Conservation (phyloP, 2,113 vertebrate species). For the Myotis brandtii region DNA sequence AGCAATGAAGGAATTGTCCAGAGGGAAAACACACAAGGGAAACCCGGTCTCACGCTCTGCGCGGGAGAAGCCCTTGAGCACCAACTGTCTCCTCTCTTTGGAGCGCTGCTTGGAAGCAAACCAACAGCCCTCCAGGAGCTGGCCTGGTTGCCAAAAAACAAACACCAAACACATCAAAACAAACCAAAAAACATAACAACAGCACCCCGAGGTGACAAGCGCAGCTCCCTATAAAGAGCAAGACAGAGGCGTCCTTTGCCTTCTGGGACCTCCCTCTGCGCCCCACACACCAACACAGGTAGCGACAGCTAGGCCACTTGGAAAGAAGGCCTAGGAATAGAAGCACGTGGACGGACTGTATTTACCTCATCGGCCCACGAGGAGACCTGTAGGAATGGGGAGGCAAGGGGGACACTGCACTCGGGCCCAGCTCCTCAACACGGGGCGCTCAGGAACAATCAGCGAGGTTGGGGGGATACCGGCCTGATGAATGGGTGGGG, state of each 20-base stretch:
- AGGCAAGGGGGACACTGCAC: background rate
- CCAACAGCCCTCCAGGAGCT: constrained; percentile 59
- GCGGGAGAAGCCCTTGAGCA: constrained; percentile 38
- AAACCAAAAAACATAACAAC: constrained; percentile 78
- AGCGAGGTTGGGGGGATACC: background rate
- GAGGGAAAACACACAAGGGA: background rate
- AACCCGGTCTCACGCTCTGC: background rate
- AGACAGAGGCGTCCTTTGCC: constrained; percentile 59
- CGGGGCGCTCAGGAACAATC: background rate
- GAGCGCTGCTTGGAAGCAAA: constrained; percentile 3
- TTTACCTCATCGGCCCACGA: background rate
- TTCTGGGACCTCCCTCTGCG: constrained; percentile 64
- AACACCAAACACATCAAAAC: constrained; percentile 77
- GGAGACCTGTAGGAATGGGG: background rate
- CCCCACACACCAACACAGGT: background rate
- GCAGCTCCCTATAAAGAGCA: constrained; percentile 5
- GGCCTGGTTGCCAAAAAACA: constrained; percentile 79
- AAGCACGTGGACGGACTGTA: background rate
- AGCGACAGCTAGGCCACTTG: constrained; percentile 38
- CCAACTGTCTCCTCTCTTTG: constrained; percentile 13
- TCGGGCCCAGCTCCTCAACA: background rate
- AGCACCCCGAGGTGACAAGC: constrained; percentile 63
- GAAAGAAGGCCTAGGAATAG: constrained; percentile 46
- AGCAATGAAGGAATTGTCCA: background rate
- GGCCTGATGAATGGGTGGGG: background rate